Base-by-base conservation (phyloP, 2,113 vertebrate species). In the Riparia riparia region DNA sequence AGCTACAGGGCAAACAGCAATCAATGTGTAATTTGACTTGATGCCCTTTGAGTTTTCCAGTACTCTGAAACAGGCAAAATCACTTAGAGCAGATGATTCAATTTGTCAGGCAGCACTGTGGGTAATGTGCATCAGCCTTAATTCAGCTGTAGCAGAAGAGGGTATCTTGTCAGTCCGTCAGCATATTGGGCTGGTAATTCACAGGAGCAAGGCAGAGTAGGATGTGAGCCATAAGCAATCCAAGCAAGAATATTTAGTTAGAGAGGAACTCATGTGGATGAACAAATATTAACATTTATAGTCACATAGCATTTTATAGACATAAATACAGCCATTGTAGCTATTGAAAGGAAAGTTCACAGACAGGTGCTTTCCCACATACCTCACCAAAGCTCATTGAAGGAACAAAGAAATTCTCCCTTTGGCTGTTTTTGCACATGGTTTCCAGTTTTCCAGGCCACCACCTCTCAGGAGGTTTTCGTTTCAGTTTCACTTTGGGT, bases 1-100 rank as follows among this genome's bases (percentile, higher is more conserved):
- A 95, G 90, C 96, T 96, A 97, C 96, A 95, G 95, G 90, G 95
- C 94, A 93, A 95, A 95, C 95, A 93, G 89, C 89, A 61, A 93
- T 95, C 95, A 96, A 96, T 95, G 86, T 95, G 92, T 96, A 97
- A 97, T 96, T 96, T 96, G 95, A 95, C 95, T 97, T 96, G 95
- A 97, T 97, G 96, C 94, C 95, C 96, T 97, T 90, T 95, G 93
- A 96, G 97, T 97, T 97, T 93, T 92, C 93, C 91, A 94, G 92
- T 87, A 94, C 95, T 97, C 95, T 94, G 90, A 95, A 97, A 97
- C 89, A 95, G 95, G 91, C 90, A 95, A 96, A 97, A 95, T 97
- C 95, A 95, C 94, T 96, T 97, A 95, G 70, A 97, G 89, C 16
- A 93, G 93, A 80, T 97, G 97, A 97, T 97, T 96, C 84, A 96